Evolutionary conservation across 2,888 invertebrate species (phyloP).

Genomic region (Drosophila merina): DNA sequence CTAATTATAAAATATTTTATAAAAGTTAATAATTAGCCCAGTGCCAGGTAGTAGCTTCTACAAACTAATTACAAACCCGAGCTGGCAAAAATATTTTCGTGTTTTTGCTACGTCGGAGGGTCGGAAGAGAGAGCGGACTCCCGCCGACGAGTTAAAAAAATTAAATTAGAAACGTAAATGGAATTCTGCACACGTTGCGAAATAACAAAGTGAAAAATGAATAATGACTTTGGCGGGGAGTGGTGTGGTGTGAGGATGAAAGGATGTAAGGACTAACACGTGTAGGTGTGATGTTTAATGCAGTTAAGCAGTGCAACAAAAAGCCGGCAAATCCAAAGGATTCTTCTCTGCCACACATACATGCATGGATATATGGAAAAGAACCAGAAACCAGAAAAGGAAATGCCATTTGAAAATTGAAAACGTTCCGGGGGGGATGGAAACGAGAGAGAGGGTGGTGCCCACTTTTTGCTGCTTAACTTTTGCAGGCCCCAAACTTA

Average conservation of each 20-base stretch:
- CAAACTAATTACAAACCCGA: conserved; percentile 70
- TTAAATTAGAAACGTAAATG: conserved; percentile 72
- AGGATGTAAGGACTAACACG: conserved; percentile 5
- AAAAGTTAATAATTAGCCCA: conserved; percentile 40
- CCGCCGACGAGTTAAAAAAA: conserved; percentile 24
- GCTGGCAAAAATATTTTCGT: conserved; percentile 70
- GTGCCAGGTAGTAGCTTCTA: conserved; percentile 14
- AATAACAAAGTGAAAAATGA: conserved; percentile 65
- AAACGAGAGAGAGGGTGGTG: neutral
- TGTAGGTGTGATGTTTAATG: conserved; percentile 52
- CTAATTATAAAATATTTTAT: conserved; percentile 6
- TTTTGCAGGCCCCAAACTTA: conserved; percentile 54
- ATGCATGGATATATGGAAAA: conserved; percentile 3
- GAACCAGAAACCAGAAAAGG: conserved; percentile 10
- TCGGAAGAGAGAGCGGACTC: neutral
- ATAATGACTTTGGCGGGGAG: conserved; percentile 51
- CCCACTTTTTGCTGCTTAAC: conserved; percentile 53
- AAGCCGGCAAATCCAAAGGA: conserved; percentile 36
- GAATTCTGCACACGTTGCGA: conserved; percentile 64
- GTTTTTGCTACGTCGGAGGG: conserved; percentile 51
- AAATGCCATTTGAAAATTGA: conserved; percentile 71
- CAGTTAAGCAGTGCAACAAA: conserved; percentile 51
- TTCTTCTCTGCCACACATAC: neutral
- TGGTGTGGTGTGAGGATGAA: neutral
- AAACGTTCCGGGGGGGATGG: conserved; percentile 42